A percentile compares a stretch with the other conserved stretches of the same genome.
phyloP scores from a whole-genome alignment of 2,797 vertebrate species.

The Zalophus californianus region DNA sequence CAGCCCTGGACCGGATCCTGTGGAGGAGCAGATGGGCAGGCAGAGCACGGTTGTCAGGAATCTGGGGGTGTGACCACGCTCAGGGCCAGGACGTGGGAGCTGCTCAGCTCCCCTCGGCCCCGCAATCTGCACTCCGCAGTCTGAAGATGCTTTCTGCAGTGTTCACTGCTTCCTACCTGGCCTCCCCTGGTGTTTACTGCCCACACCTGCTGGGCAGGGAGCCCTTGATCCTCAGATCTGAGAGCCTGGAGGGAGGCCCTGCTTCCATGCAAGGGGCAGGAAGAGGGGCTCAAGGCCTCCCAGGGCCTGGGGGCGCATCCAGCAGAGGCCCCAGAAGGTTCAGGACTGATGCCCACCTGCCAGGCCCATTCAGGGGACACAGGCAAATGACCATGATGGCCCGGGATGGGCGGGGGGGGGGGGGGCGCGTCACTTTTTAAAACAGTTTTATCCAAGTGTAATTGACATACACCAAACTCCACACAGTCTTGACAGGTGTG shows the following conservation, averaged over 20 bases:
- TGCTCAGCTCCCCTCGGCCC: background rate
- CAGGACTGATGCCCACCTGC: background rate
- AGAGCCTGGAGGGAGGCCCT: background rate
- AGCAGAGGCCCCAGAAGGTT: background rate
- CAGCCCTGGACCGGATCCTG: background rate
- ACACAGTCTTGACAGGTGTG: rapidly evolving
- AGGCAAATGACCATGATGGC: background rate
- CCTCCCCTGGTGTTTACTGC: slow-evolving; percentile 77
- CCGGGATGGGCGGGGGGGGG: background rate
- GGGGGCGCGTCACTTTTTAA: rapidly evolving
- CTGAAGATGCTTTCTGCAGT: background rate
- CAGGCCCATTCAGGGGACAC: rapidly evolving
- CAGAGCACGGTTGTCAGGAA: rapidly evolving
- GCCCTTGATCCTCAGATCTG: slow-evolving; percentile 68
- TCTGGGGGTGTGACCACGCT: background rate
- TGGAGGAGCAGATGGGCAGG: too few species aligned
- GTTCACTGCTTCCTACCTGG: slow-evolving; percentile 76
- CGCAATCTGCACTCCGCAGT: background rate
- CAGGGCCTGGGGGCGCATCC: too few species aligned
- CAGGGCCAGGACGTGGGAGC: background rate
- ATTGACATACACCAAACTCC: rapidly evolving
- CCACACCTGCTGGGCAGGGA: slow-evolving; percentile 54
- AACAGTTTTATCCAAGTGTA: background rate
- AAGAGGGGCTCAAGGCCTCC: background rate
- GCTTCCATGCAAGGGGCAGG: too few species aligned